Percentiles rank a stretch among this genome's conserved stretches.
phyloP scores from a whole-genome alignment of 2,797 vertebrate genomes.

The Potorous gilbertii region DNA sequence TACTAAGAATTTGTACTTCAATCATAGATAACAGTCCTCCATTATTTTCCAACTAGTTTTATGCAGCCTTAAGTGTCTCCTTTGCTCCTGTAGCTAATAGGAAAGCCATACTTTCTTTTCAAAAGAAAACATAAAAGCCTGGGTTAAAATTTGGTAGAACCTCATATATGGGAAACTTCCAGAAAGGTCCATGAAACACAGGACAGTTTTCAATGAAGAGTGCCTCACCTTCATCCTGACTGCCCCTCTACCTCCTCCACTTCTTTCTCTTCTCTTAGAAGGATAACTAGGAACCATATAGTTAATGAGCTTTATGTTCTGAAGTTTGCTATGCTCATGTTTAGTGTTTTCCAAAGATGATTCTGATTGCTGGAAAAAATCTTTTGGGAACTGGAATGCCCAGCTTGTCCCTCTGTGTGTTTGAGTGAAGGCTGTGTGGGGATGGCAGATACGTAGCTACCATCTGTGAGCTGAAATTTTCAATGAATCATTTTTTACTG shows the following conservation, averaged over 20 bases:
- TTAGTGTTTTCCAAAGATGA: background rate
- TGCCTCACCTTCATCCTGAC: accelerated
- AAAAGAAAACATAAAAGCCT: background rate
- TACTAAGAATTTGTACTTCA: background rate
- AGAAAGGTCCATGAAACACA: background rate
- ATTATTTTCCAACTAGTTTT: background rate
- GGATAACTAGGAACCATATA: background rate
- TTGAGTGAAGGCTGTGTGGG: background rate
- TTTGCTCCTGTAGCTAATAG: too few species aligned
- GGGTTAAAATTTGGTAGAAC: background rate
- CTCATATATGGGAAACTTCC: background rate
- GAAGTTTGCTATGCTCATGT: accelerated
- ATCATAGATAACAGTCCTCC: accelerated
- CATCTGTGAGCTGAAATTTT: background rate
- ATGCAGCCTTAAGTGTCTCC: background rate
- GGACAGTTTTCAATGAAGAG: background rate
- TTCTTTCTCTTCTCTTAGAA: accelerated
- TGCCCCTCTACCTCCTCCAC: background rate
- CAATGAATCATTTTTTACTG: background rate
- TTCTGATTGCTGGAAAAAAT: background rate
- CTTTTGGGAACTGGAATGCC: background rate
- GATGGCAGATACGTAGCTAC: background rate
- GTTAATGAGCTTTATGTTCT: background rate
- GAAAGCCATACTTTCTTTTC: background rate
- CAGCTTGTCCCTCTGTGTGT: background rate